Evolutionary conservation across 2,797 vertebrate genomes (phyloP), one percentile per base, ranked within the genome.

Genomic region (Cichlasoma orientale): DNA sequence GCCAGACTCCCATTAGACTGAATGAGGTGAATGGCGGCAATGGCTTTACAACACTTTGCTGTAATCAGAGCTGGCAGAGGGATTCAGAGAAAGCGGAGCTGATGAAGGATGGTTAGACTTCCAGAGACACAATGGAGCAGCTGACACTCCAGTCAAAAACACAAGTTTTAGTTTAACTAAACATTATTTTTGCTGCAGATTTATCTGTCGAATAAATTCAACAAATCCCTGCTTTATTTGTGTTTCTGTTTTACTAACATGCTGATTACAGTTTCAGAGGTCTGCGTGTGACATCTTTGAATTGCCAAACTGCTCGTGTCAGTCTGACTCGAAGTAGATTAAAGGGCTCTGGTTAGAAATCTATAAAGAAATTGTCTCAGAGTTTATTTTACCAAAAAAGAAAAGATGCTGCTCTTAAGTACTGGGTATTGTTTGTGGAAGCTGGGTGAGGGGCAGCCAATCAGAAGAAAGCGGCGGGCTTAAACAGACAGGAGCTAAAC

Each of bases 1-100:
- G 86, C 88, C 91, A 91, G 86, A 81, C 80, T 89, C 82, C 69
- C 77, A 91, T 91, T 90, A 90, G 80, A 75, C 78, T 71, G 68
- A 90, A 88, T 79, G 77, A 90, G 80, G 72, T 85, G 79, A 86
- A 82, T 83, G 85, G 56, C 85, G 80, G 79, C 78, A 76, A 79
- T 27, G 74, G 82, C 68, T 91, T 91, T 82, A 87, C 82, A 87
- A 74, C 86, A 82, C 81, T 92, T 92, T 78, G 78, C 77, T 88
- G 74, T 88, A 88, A 93, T 89, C 86, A 86, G 86, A 57, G 79
- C 50, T 90, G 85, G 89, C 88, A 81, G 83, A 77, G 68, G 23
- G 56, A 85, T 83, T 87, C 56, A 82, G 87, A 77, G 78, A 76
- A 25, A 77, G 54, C 19, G 41, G 72, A 74, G 79, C 59, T 73